These are phyloP conservation scores for Drosophila longiperda DNA, from an alignment of 2,888 invertebrate genomes.

Conservation along the genomic window DNA sequence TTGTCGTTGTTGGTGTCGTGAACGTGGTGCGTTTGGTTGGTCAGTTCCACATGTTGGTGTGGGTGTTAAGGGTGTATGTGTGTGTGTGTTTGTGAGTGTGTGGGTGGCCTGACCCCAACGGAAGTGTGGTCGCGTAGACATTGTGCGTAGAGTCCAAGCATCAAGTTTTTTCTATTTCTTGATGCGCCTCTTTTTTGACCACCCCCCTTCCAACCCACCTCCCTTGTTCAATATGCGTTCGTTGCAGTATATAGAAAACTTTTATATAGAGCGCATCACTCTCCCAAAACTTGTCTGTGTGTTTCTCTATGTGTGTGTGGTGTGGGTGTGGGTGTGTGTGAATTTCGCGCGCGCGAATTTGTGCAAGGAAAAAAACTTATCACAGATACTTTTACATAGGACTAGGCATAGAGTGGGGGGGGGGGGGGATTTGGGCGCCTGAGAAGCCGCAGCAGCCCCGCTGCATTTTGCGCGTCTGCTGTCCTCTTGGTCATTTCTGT, in stretches of 20 bases:
- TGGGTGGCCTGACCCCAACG: conserved; percentile 36
- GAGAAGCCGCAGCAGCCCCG: conserved; percentile 32
- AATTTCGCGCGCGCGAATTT: conserved; percentile 74
- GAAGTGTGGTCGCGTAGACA: conserved; percentile 76
- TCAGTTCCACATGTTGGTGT: conserved; percentile 49
- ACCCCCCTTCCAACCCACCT: conserved; percentile 4
- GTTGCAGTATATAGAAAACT: conserved; percentile 60
- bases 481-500: conserved; percentile 47
- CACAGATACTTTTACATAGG: conserved; percentile 68
- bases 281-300: conserved; percentile 18
- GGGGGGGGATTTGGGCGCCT: conserved; percentile 5
- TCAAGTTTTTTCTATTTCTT: conserved; percentile 78
- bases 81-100: conserved; percentile 9
- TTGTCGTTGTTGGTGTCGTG: conserved; percentile 27
- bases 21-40: conserved; percentile 69
- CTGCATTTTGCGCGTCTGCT: conserved; percentile 74
- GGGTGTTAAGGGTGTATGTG: conserved; percentile 4
- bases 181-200: conserved; percentile 39
- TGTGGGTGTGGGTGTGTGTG: conserved; percentile 26
- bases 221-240: conserved; percentile 43
- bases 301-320: conserved; percentile 25
- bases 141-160: conserved; percentile 71
- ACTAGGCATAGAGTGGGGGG: conserved; percentile 9
- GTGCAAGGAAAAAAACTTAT: conserved; percentile 74
- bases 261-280: conserved; percentile 37